Base-by-base conservation (phyloP, 1,140 invertebrate genomes). In the Bombus turneri region DNA sequence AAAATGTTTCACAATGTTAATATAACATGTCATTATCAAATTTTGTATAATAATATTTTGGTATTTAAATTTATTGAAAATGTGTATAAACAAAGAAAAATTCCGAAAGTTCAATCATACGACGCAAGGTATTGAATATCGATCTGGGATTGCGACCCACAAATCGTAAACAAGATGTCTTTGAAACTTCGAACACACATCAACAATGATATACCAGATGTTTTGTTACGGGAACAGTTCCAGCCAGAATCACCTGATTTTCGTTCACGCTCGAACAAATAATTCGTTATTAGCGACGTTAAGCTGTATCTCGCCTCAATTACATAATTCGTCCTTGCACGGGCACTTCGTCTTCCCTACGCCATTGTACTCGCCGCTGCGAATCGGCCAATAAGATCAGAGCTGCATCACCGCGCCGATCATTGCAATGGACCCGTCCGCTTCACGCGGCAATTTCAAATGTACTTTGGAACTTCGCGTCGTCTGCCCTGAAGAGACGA, bases 391-490 rank as follows among this genome's bases (percentile, higher is more conserved):
- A 66, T 81, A 25, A 39, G 76, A 85, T n/a, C 68, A 12, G 28
- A 28, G 53, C 43, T 18, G 22, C 41, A 66, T 73, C 69, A 31
- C 28, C 39, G 34, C 59, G 25, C 8, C 53, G 28, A 39, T 72
- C 6, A 37, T 72, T 28, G 83, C 66, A 81, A 85, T 85, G 84
- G 84, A 85, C 79, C 78, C 78, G 79, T 85, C 83, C 68, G 71
- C 43, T 37, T 75, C 57, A 68, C 71, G 79, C 77, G 84, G 68
- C 84, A 41, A 81, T 57, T 81, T 85, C 71, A 43, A 81, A 85
- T 28, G 22, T 31, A 18, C 2, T n/a, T 31, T 9, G 39, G 6
- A 25, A 64, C 34, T 15, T 28, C 1, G 1, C 37, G 12, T 12
- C 34, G 13, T 34, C 34, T 31, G 22, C 22, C n/a, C 8, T 13